phyloP scores from a whole-genome alignment of 1,140 invertebrate genomes.

The Acromyrmex echinatior region DNA sequence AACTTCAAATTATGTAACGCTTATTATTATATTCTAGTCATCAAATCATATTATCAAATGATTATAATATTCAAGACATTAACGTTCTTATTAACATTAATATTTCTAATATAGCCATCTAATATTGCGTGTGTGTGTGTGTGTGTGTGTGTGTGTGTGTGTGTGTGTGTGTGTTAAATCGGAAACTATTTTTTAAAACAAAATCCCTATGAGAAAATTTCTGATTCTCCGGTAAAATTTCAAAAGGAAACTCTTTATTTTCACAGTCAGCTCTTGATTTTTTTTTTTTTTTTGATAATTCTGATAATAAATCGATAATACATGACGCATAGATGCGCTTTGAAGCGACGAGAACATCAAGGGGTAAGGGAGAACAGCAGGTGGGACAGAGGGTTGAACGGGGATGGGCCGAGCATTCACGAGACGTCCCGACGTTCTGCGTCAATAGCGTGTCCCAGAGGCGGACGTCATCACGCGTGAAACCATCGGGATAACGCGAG shows the following conservation, averaged over 20 bases:
- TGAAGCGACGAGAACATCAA: background rate
- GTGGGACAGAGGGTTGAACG: conserved; percentile 54
- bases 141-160: too few species aligned
- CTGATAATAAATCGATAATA: conserved; percentile 30
- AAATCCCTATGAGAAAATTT: background rate
- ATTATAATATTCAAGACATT: background rate
- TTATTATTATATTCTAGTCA: background rate
- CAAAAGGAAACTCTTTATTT: background rate
- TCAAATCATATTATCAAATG: background rate
- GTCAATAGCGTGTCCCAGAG: conserved; percentile 75
- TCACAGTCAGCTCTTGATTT: background rate
- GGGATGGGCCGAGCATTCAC: conserved; percentile 61
- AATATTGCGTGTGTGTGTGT: too few species aligned
- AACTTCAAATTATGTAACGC: background rate
- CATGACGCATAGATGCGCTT: conserved; percentile 4
- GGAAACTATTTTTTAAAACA: background rate
- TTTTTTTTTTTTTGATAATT: conserved; percentile 37
- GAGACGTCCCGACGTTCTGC: conserved; percentile 73
- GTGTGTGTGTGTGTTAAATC: background rate
- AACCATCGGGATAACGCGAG: conserved; percentile 22
- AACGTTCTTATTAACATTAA: background rate
- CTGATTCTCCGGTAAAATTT: background rate
- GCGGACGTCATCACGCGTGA: conserved; percentile 67
- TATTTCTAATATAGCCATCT: background rate
- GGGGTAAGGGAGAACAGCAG: background rate